Base-by-base conservation (phyloP, 1,140 invertebrate species). In the Palaemon carinicauda region DNA sequence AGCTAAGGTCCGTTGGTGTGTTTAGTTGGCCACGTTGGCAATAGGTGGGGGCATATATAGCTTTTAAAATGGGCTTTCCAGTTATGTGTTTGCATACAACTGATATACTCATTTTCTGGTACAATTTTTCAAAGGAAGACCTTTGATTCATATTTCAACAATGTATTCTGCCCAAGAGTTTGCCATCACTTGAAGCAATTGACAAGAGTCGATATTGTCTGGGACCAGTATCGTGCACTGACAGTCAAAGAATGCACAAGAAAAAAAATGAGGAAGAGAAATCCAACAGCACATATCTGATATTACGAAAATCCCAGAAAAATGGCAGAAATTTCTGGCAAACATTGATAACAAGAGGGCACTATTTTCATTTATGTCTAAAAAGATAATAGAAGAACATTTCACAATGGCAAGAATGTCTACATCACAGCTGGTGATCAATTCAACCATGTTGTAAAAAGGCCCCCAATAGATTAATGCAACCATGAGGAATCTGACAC, bases 401-500 rank as follows among this genome's bases (percentile, higher is more conserved):
- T 74, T 27, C 71, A 24, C 10, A 74, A 27, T 74, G 71, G 1
- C 9, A 74, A 74, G 9, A 12, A 29, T n/a, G 71, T 3, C 1
- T 74, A 74, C n/a, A 19, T 74, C 19, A 74, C 27, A 7, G 24
- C 71, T 5, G 71, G 71, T 19, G 71, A 27, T 29, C 71, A 31
- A 74, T 12, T 74, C 71, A 24, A 12, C 21, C 51, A 51, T 51
- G 75, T 10, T 19, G 77, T 51, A 21, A 80, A 80, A 4, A 24
- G 77, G 24, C 52, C 52, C n/a, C 52, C 50, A 5, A 80, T 80
- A 53, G 14, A 21, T 27, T 53, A 31, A 80, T 84, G 82, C 73
- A 84, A 84, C 53, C 73, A 83, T 29, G 82, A 81, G 82, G 41
- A 84, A 81, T 31, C 41, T 10, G 81, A 84, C 51, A 84, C 82